These are phyloP conservation scores for Drosophila tanythrix DNA, from an alignment of 2,888 invertebrate genomes.

Conservation along the genomic window DNA sequence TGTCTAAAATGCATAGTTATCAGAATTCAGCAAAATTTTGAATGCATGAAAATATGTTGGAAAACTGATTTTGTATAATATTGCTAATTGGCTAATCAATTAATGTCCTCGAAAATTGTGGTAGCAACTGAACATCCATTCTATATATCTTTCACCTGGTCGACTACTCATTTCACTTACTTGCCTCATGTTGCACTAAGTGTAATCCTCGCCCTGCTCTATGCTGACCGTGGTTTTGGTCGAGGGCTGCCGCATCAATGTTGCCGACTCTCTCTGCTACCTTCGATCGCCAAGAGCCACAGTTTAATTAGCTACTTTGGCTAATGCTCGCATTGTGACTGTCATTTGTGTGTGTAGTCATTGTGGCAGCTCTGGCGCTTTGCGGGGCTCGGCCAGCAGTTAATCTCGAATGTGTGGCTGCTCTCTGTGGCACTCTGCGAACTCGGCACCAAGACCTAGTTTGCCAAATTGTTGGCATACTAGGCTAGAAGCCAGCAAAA, in stretches of 20 bases:
- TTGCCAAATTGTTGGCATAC: not conserved
- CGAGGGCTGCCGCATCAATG: constrained; percentile 30
- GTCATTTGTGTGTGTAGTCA: not conserved
- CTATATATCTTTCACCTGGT: not conserved
- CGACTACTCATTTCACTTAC: not conserved
- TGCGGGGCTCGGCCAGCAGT: not conserved
- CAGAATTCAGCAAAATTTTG: too few species aligned
- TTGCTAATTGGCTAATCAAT: not conserved
- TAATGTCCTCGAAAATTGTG: not conserved
- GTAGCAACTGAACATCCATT: not conserved
- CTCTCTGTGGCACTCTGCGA: not conserved
- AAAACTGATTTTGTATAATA: too few species aligned
- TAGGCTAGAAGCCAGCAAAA: not conserved
- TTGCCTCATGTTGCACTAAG: constrained; percentile 1
- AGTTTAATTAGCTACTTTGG: constrained; percentile 1
- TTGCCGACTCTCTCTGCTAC: constrained; percentile 23
- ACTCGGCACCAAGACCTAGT: not conserved
- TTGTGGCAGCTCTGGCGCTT: constrained; percentile 12
- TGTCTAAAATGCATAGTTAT: too few species aligned
- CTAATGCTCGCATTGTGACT: not conserved
- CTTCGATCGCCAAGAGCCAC: not conserved
- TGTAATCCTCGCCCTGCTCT: constrained; percentile 1
- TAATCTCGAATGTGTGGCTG: constrained; percentile 8
- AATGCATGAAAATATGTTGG: too few species aligned
- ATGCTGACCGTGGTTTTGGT: constrained; percentile 3